Evolutionary conservation across 2,888 invertebrate species (phyloP), one percentile per base, ranked within the genome.

Genomic region (Chrysodeixis includens): DNA sequence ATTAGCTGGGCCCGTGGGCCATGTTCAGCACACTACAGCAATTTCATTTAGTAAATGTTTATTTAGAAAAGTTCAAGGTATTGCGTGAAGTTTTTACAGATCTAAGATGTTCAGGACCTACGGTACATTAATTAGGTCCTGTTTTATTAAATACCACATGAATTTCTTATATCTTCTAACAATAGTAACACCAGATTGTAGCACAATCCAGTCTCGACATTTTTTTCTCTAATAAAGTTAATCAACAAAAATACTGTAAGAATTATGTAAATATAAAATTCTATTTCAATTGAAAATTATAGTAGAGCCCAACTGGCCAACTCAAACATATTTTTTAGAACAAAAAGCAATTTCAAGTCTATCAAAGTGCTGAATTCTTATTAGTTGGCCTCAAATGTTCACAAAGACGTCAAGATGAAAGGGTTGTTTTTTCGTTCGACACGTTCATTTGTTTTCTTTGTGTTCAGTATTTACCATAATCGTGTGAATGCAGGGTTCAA

Each of bases 1-100:
- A 89, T 90, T 89, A 90, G 83, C 69, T 72, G 71, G 59, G 66
- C 78, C 83, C 76, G 30, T 64, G 71, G 74, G 78, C 79, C 64
- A 79, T 71, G 76, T 76, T 74, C 76, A 81, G 76, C 69, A 77
- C 65, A 69, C 77, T 74, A 71, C 65, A 79, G 66, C 51, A 63
- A 66, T 73, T 82, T 75, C 62, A 66, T 72, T 72, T 60, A 12
- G 53, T 75, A 71, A 81, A 80, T 75, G 62, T 74, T 76, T 72
- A 72, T 78, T 71, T 69, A 35, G 60, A 76, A 69, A 71, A 61
- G 49, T 61, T 64, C 30, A 26, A 52, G 26, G 26, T 26, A 7
- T 22, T 5, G 0, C 20, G 46, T 20, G 20, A 18, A 49, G 20
- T 49, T 49, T 49, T 9, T 20, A 49, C 46, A 20, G 30, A 52